Base-by-base conservation (phyloP, 1,140 invertebrate species). In the Phocides pigmalion region DNA sequence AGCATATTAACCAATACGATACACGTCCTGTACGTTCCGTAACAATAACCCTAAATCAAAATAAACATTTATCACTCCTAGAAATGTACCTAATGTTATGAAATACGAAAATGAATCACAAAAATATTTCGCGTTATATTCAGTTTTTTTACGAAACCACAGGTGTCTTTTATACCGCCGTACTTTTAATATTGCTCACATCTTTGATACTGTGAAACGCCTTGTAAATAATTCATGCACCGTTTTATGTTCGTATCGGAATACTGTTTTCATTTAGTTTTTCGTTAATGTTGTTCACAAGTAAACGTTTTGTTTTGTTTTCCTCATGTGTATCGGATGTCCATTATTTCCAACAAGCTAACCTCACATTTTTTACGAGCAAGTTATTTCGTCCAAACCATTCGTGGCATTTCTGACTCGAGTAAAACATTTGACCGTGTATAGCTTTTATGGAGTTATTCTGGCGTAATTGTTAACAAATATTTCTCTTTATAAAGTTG, bases 351-450 rank as follows among this genome's bases (percentile, higher is more conserved):
- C 75, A 80, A 76, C 71, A 72, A 82, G 74, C 73, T 73, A 72
- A 76, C 74, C 76, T 78, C 75, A 81, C 79, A 81, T 82, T 82
- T 83, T 89, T 84, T 78, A 78, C 79, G 79, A 85, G 74, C 76
- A 86, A 89, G 84, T 89, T 81, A 83, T 85, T 84, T 78, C 71
- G 76, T 78, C 73, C 65, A 72, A 85, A 70, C 79, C 72, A 78
- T 82, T 86, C 70, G 76, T 74, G 70, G 80, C 81, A 80, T 89
- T 89, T 85, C 77, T 81, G 77, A 77, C 66, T 76, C 72, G 81
- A 83, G 84, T 87, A 85, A 84, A 88, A 84, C 82, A 87, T 89
- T 81, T 76, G 64, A 71, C 62, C 79, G 66, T 9, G 11, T 25
- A 25, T 35, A 44, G 17, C 42, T 11, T 44, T 44, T 16, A 20